Evolutionary conservation across 2,113 vertebrate genomes (phyloP).

Genomic region (Bufo bufo): DNA sequence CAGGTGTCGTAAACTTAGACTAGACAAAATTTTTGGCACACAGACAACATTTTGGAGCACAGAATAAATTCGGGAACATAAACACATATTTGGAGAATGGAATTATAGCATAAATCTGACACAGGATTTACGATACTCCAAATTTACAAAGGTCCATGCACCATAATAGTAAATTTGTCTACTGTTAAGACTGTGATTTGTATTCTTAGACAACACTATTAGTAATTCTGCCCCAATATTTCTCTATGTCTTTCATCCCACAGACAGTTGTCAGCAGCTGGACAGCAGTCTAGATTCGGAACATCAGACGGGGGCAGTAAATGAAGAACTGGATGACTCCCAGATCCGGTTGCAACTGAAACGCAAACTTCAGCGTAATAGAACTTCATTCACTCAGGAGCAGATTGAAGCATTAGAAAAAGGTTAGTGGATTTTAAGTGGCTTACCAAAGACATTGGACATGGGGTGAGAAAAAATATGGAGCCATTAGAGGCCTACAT

Average conservation of each 20-base stretch:
- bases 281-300: constrained; percentile 70
- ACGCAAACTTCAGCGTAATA: constrained; percentile 85
- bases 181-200: no score
- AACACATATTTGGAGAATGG: no score
- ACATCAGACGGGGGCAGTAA: constrained; percentile 60
- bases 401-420: constrained; percentile 87
- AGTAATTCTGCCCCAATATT: neutral
- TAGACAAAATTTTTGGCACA: no score
- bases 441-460: neutral
- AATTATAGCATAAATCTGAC: no score
- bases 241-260: neutral
- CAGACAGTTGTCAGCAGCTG: constrained; percentile 76
- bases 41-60: no score
- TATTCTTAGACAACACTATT: neutral
- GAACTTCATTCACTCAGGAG: constrained; percentile 85
- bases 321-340: constrained; percentile 78
- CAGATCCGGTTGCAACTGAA: constrained; percentile 85
- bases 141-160: no score
- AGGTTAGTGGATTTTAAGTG: constrained; percentile 67
- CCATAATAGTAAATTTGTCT: no score
- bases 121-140: no score
- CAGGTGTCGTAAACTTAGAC: no score
- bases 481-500: neutral
- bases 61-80: no score
- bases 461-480: neutral